These are phyloP conservation scores for Pterocles gutturalis DNA, from an alignment of 2,113 vertebrate species.

Conservation along the genomic window DNA sequence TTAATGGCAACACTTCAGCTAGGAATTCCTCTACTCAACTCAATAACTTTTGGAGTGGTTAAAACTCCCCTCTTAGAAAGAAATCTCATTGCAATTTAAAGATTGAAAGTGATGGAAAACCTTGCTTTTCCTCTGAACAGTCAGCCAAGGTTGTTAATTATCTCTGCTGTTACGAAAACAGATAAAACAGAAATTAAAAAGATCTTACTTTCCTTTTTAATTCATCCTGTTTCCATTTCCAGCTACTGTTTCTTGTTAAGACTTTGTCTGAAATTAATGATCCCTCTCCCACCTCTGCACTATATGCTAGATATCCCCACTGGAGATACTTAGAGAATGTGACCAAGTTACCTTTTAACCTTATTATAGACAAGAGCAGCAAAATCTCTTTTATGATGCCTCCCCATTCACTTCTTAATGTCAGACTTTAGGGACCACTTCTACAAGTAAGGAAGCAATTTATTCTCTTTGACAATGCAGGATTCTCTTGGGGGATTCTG, in stretches of 20 bases:
- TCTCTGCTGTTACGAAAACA: background rate
- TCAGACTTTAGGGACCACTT: conserved; percentile 4
- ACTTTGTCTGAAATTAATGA: conserved; percentile 23
- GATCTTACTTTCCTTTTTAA: background rate
- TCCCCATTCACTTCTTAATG: background rate
- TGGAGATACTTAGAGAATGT: background rate
- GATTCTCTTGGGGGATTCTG: background rate
- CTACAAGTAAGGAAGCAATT: conserved; percentile 1
- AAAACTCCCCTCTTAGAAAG: background rate
- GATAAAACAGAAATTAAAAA: background rate
- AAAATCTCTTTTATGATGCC: background rate
- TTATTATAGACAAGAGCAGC: conserved; percentile 10
- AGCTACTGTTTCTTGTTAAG: background rate
- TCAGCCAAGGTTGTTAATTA: background rate
- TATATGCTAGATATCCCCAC: background rate
- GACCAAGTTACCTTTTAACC: conserved; percentile 31
- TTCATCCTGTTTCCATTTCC: background rate
- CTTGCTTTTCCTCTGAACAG: background rate
- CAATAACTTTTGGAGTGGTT: background rate
- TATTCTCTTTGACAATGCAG: background rate
- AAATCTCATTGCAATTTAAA: background rate
- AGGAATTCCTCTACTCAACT: background rate
- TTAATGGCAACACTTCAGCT: background rate
- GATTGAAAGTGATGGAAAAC: background rate
- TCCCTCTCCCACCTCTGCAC: background rate